Base-by-base conservation (phyloP, 2,888 invertebrate species). In the Neoscelio sp. region DNA sequence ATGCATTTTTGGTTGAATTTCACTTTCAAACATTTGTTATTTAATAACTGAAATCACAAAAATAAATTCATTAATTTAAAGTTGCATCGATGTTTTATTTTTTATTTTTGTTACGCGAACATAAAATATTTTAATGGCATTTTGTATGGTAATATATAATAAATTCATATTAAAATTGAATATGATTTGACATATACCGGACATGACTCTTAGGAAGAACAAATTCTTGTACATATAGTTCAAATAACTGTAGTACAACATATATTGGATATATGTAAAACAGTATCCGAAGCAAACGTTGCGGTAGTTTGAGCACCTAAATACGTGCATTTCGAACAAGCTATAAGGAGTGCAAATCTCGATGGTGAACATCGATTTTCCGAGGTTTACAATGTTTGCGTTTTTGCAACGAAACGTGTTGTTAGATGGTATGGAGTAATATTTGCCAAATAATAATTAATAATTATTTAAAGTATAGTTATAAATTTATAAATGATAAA, bases 1-100 rank as follows among this genome's bases (percentile, higher is more conserved):
- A 74, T 65, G 56, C 65, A 52, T 65, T 56, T 65, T 52, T 12
- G 64, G 74, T 50, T 33, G 74, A 60, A 50, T 67, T 50, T 74
- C 74, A 67, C 65, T 74, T 74, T 74, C 65, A 58, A 60, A 74
- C 58, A 52, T 74, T 74, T 74, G 65, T 74, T 65, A 67, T 74
- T 74, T 74, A 74, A 74, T 74, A 64, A 74, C 74, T 74, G 74
- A 65, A 74, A 64, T 28, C 74, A 65, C 33, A 74, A 48, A 74
- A 74, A 74, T 10, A 58, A 30, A n/a, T 40, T 20, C 5, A 50
- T 74, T 74, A 74, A 65, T 74, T 56, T 15, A 30, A n/a, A n/a
- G n/a, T n/a, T n/a, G n/a, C 33, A 33, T 38, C 8, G 18, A 4
- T 10, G 2, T 18, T 52, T 20, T 6, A 4, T 23, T 23, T 6